These are phyloP conservation scores for Hemibagrus guttatus DNA, from an alignment of 2,797 vertebrate genomes.

Conservation along the genomic window DNA sequence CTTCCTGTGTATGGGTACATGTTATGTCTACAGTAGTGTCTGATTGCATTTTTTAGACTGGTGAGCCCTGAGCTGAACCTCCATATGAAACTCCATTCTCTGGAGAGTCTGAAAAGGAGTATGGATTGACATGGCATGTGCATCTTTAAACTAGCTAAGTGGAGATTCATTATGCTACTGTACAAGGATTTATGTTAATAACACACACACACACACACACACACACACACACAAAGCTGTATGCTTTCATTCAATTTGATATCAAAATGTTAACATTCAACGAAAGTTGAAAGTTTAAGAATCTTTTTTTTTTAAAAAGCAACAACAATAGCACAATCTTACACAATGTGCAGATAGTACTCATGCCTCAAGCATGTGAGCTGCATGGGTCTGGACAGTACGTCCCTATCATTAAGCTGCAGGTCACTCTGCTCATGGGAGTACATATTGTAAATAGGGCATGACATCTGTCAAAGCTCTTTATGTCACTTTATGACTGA, in stretches of 20 bases:
- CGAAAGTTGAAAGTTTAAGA: too few species aligned
- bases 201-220: background rate
- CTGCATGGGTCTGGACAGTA: background rate
- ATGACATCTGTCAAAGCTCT: background rate
- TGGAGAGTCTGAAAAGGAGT: background rate
- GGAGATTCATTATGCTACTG: background rate
- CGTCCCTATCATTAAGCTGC: background rate
- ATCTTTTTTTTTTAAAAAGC: background rate
- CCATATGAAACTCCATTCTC: background rate
- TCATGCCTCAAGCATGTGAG: background rate
- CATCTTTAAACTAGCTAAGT: background rate
- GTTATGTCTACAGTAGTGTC: background rate
- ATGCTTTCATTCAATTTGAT: background rate
- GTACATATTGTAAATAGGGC: background rate
- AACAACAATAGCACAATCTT: background rate
- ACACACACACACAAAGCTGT: too few species aligned
- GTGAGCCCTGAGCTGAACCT: background rate
- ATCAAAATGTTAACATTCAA: background rate
- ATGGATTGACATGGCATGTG: background rate
- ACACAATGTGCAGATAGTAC: background rate
- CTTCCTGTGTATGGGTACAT: background rate
- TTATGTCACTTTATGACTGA: background rate
- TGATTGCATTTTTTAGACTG: background rate
- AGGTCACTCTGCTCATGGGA: background rate
- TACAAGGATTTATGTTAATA: background rate